These are phyloP conservation scores for Oedothorax gibbosus DNA, from an alignment of 1,140 invertebrate species.

Conservation along the genomic window DNA sequence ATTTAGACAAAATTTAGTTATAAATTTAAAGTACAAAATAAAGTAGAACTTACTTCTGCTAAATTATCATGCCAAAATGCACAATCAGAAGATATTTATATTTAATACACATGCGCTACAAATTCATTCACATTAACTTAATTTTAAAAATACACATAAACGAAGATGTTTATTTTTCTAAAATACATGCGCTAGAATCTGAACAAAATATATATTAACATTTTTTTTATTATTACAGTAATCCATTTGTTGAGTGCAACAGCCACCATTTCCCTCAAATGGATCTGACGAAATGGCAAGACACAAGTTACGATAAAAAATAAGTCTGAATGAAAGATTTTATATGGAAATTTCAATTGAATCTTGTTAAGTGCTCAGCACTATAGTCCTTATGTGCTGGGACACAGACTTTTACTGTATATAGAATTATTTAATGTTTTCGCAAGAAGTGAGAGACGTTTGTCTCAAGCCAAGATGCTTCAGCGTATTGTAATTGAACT, in stretches of 20 bases:
- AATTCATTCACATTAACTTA: too few species aligned
- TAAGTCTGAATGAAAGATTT: slow-evolving; percentile 20
- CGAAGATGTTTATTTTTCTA: too few species aligned
- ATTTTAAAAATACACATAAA: too few species aligned
- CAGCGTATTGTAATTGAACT: slow-evolving; percentile 5
- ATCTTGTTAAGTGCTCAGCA: slow-evolving; percentile 8
- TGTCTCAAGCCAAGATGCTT: slow-evolving; percentile 32
- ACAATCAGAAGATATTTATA: too few species aligned
- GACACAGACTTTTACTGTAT: slow-evolving; percentile 3
- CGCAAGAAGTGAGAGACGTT: background rate
- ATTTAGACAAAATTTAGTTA: too few species aligned
- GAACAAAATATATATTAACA: too few species aligned
- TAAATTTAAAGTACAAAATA: too few species aligned
- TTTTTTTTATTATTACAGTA: slow-evolving; percentile 29
- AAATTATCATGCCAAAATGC: too few species aligned
- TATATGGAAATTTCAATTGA: background rate
- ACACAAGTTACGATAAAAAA: slow-evolving; percentile 57
- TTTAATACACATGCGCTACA: too few species aligned
- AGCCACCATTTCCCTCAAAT: slow-evolving; percentile 62
- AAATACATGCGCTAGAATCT: too few species aligned
- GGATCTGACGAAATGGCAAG: slow-evolving; percentile 63
- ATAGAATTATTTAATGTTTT: slow-evolving; percentile 53
- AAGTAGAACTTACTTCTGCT: too few species aligned
- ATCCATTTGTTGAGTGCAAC: slow-evolving; percentile 55
- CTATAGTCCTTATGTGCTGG: background rate